Conservation (phyloP, 2,797 vertebrate species). For the Coregonus suidteri region DNA sequence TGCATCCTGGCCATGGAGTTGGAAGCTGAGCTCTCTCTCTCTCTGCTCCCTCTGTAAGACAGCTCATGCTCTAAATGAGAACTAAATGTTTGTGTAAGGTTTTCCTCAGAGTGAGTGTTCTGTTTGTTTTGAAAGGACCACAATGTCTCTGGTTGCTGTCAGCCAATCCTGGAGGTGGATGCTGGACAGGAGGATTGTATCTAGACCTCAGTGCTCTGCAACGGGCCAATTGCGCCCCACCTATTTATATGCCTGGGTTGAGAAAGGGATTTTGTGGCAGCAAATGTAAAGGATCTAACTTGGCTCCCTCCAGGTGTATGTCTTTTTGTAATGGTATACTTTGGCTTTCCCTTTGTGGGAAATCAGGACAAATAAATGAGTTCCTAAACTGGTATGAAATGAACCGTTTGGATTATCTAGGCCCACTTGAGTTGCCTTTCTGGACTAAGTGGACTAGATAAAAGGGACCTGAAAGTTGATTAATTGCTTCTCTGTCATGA, state of each 20-base stretch:
- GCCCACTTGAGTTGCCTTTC: too few relatives aligned
- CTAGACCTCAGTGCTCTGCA: constrained; percentile 30
- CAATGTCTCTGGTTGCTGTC: constrained; percentile 71
- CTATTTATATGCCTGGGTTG: constrained; percentile 61
- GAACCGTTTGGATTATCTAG: too few relatives aligned
- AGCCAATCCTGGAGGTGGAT: constrained; percentile 56
- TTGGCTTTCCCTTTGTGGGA: background rate
- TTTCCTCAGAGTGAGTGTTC: constrained; percentile 60
- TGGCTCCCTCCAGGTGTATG: background rate
- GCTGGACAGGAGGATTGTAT: constrained; percentile 36
- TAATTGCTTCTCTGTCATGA: background rate
- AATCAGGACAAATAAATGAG: too few relatives aligned
- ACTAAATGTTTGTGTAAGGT: constrained; percentile 79
- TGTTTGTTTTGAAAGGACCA: constrained; percentile 74
- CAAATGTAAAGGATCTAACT: constrained; percentile 11
- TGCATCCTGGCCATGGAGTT: background rate
- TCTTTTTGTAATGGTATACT: background rate
- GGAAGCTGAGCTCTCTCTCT: background rate
- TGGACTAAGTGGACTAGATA: too few relatives aligned
- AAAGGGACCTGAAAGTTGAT: background rate
- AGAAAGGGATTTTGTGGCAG: constrained; percentile 33
- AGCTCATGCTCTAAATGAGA: constrained; percentile 67
- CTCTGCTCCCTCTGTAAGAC: constrained; percentile 10
- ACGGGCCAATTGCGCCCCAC: constrained; percentile 35
- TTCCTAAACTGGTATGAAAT: too few relatives aligned